Evolutionary conservation across 2,888 invertebrate species (phyloP), one percentile per base, ranked within the genome.

Genomic region (Torymus tubicola): DNA sequence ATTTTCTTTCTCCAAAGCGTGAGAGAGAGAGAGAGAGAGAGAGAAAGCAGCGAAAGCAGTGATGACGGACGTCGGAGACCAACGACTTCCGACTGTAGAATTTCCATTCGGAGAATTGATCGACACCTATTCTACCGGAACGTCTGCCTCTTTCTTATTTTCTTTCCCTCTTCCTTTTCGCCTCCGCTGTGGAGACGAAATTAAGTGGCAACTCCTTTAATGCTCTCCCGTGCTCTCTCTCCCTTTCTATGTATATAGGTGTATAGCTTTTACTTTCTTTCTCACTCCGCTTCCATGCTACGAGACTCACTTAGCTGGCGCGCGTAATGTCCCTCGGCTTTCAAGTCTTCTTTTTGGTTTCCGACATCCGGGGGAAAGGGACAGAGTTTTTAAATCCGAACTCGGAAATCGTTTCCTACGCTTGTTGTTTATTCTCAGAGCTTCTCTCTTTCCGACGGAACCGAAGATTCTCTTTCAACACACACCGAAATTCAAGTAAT

Each of bases 21-120:
- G n/a, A n/a, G n/a, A n/a, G n/a, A n/a, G n/a, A n/a, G n/a, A n/a
- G n/a, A n/a, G n/a, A n/a, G n/a, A n/a, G n/a, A 42, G n/a, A 42
- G n/a, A 42, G 52, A 42, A 13, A 31, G 5, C 64, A 24, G 57
- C 50, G 58, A 50, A 11, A 24, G 57, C 21, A 5, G 57, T 68
- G 67, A 42, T 63, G 53, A 11, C 69, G 57, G 13, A 12, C 14
- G 65, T 24, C 31, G n/a, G 12, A 24, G 24, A 24, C 24, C 75
- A 21, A 53, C 81, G 78, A 71, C 63, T 72, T 81, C 65, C 81
- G 67, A 81, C 74, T 70, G 50, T 65, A 58, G 58, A 77, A 65
- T 74, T 78, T 81, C 64, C 74, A 74, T 65, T 81, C 67, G 73
- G 70, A 61, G 68, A 75, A 80, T 77, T 58, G 77, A 81, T 81